phyloP scores from a whole-genome alignment of 2,797 vertebrate species.

The Acrocephalus scirpaceus region DNA sequence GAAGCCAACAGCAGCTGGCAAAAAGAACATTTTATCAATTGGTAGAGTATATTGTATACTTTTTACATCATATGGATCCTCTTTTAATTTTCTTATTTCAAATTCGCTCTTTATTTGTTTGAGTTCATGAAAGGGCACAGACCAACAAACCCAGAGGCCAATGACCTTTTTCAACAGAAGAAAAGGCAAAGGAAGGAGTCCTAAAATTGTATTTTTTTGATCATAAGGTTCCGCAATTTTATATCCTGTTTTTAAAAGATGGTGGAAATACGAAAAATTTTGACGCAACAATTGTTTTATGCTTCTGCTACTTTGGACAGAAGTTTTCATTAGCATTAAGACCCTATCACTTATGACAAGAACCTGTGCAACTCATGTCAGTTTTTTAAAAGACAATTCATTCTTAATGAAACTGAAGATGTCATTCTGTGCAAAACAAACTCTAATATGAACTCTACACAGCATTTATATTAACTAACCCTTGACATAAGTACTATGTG shows the following conservation, averaged over 20 bases:
- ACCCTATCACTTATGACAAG: neutral
- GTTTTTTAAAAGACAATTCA: neutral
- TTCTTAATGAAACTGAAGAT: neutral
- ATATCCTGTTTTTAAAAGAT: neutral
- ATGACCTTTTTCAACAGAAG: neutral
- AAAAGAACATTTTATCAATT: neutral
- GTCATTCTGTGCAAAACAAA: neutral
- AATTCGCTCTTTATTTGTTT: neutral
- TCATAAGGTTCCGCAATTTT: neutral
- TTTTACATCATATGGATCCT: neutral
- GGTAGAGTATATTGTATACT: neutral
- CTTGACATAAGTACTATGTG: conserved; percentile 70
- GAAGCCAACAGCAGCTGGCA: neutral
- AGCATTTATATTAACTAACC: conserved; percentile 61
- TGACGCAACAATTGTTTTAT: neutral
- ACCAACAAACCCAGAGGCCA: neutral
- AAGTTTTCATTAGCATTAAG: neutral
- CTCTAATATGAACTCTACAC: neutral
- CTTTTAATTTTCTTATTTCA: neutral
- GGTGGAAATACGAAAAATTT: neutral
- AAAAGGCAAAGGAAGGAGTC: neutral
- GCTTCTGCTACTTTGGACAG: neutral
- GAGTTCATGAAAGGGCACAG: neutral
- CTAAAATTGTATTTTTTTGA: neutral
- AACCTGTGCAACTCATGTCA: neutral